Percentiles rank a stretch among this genome's conserved stretches.
phyloP scores from a whole-genome alignment of 2,113 vertebrate genomes.

The Egretta garzetta region DNA sequence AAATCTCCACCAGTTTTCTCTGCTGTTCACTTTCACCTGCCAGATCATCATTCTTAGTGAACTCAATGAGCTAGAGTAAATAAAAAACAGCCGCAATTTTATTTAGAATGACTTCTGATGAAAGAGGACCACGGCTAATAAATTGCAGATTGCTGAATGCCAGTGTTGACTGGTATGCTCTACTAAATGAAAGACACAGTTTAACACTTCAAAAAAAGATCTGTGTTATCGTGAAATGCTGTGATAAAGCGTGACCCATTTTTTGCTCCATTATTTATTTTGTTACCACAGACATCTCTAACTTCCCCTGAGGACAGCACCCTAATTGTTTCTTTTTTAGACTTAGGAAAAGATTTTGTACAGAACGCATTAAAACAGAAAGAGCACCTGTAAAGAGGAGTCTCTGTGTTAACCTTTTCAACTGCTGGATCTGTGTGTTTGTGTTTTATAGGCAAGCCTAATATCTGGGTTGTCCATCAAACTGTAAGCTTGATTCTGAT shows the following conservation, averaged over 20 bases:
- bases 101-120: background rate
- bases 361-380: background rate
- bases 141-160: background rate
- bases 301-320: conserved; percentile 11
- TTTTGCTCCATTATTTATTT: conserved; percentile 39
- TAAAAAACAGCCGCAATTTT: conserved; percentile 16
- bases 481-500: background rate
- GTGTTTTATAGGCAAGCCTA: background rate
- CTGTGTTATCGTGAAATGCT: background rate
- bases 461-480: background rate
- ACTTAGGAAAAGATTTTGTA: background rate
- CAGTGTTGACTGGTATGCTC: background rate
- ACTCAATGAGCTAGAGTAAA: background rate
- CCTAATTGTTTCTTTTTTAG: background rate
- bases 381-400: background rate
- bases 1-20: background rate
- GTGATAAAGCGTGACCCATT: background rate
- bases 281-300: background rate
- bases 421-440: background rate
- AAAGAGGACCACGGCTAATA: background rate
- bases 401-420: background rate
- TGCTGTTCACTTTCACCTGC: conserved; percentile 12
- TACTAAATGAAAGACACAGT: background rate
- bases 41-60: background rate
- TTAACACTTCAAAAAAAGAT: conserved; percentile 24